A percentile compares a stretch with the other conserved stretches of the same genome.
Evolutionary conservation across 2,113 vertebrate species (phyloP).

Genomic region (Picathartes gymnocephalus): DNA sequence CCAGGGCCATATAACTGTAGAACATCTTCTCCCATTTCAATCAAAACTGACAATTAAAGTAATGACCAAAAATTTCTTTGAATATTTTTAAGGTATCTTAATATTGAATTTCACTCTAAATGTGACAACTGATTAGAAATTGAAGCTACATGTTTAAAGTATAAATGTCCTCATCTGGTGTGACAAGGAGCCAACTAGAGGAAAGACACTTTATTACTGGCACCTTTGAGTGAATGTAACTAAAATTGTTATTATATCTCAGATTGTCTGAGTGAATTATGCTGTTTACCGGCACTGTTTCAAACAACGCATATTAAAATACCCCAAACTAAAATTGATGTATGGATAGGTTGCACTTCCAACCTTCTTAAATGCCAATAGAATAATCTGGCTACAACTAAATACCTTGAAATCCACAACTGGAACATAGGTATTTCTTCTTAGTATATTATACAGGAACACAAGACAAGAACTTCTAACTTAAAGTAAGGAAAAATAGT

Average conservation of each 20-base stretch:
- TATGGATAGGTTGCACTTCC: neutral
- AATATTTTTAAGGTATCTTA: neutral
- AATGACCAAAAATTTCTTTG: neutral
- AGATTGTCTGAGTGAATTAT: neutral
- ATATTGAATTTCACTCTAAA: neutral
- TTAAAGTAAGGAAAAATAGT: neutral
- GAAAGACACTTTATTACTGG: neutral
- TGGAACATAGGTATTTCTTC: neutral
- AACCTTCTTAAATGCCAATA: neutral
- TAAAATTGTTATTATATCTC: neutral
- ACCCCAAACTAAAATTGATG: neutral
- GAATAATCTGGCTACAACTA: neutral
- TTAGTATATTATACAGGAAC: neutral
- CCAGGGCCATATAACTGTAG: neutral
- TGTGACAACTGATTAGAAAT: neutral
- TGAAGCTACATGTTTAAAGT: neutral
- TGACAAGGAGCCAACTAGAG: fast-evolving
- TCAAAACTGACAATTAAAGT: neutral
- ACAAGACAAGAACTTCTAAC: neutral
- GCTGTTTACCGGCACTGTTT: neutral
- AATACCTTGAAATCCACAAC: neutral
- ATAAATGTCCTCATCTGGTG: neutral
- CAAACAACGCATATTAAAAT: neutral
- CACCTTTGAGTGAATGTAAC: neutral
- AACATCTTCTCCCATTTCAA: neutral